These are phyloP conservation scores for Falco concolor DNA, from an alignment of 2,797 vertebrate species.

Conservation along the genomic window DNA sequence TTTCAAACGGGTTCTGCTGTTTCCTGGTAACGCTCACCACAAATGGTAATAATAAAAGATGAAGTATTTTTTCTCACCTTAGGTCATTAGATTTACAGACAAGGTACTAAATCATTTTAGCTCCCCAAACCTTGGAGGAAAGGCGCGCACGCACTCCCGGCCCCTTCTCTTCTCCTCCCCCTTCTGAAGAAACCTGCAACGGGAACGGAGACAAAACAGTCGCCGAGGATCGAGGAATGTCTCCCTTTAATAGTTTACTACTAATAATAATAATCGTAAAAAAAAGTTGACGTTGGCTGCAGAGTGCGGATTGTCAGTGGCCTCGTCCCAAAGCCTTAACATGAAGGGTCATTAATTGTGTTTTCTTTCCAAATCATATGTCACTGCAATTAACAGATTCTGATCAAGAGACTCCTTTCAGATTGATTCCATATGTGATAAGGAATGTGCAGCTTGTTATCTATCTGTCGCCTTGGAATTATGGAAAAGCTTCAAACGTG, in stretches of 20 bases:
- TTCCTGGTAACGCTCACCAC: slow-evolving; percentile 58
- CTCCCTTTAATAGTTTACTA: slow-evolving; percentile 26
- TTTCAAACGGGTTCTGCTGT: slow-evolving; percentile 50
- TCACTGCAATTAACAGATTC: slow-evolving; percentile 78
- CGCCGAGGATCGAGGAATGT: neutral
- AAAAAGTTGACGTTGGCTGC: slow-evolving; percentile 45
- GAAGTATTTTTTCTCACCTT: slow-evolving; percentile 60
- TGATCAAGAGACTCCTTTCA: slow-evolving; percentile 76
- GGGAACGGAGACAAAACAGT: slow-evolving; percentile 47
- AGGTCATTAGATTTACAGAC: slow-evolving; percentile 66
- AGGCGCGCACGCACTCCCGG: neutral
- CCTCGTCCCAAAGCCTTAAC: slow-evolving; percentile 52
- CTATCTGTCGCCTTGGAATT: slow-evolving; percentile 76
- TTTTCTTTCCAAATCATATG: slow-evolving; percentile 80
- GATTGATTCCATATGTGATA: slow-evolving; percentile 83
- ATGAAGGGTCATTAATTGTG: slow-evolving; percentile 76
- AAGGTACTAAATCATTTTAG: slow-evolving; percentile 67
- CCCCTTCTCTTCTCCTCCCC: neutral
- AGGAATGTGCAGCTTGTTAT: slow-evolving; percentile 75
- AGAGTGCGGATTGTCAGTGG: slow-evolving; percentile 41
- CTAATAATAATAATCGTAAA: neutral
- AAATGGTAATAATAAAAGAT: slow-evolving; percentile 68
- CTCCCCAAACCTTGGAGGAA: slow-evolving; percentile 44
- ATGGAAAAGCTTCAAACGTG: slow-evolving; percentile 83
- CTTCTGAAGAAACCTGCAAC: neutral